Conservation (phyloP, 2,888 invertebrate genomes). For the Acronicta aceris region DNA sequence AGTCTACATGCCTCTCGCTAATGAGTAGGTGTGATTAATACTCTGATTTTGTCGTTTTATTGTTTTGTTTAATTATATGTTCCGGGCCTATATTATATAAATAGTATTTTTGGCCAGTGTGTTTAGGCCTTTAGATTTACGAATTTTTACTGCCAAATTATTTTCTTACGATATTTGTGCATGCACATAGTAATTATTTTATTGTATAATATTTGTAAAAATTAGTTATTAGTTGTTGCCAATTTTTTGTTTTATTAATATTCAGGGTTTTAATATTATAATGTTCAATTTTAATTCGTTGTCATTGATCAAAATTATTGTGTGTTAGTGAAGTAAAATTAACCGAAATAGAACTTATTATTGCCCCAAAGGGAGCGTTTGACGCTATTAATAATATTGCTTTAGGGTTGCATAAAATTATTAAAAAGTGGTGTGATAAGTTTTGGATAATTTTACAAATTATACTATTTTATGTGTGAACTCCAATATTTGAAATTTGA, state of each 20-base stretch:
- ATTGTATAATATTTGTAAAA: slow-evolving; percentile 86
- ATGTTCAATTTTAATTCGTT: slow-evolving; percentile 88
- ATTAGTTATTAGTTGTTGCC: slow-evolving; percentile 89
- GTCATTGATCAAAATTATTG: slow-evolving; percentile 89
- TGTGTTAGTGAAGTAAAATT: slow-evolving; percentile 87
- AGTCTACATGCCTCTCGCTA: slow-evolving; percentile 83
- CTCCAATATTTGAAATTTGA: slow-evolving; percentile 83
- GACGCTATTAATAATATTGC: slow-evolving; percentile 88
- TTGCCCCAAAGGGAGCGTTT: slow-evolving; percentile 89
- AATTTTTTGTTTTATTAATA: slow-evolving; percentile 87
- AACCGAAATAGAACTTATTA: slow-evolving; percentile 86
- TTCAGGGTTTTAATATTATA: slow-evolving; percentile 88
- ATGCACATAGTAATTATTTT: slow-evolving; percentile 89
- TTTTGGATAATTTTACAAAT: slow-evolving; percentile 90
- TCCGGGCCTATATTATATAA: slow-evolving; percentile 87
- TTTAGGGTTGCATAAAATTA: slow-evolving; percentile 88
- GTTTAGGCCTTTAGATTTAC: slow-evolving; percentile 88
- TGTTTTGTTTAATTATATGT: slow-evolving; percentile 86
- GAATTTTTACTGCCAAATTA: slow-evolving; percentile 90
- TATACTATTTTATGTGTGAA: slow-evolving; percentile 88
- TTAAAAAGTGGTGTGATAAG: slow-evolving; percentile 89
- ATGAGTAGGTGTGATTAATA: slow-evolving; percentile 86
- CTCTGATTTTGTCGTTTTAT: slow-evolving; percentile 87
- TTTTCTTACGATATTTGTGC: slow-evolving; percentile 89
- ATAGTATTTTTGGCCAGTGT: slow-evolving; percentile 88